Base-by-base conservation (phyloP, 2,797 vertebrate species). In the Poecilia gillii region DNA sequence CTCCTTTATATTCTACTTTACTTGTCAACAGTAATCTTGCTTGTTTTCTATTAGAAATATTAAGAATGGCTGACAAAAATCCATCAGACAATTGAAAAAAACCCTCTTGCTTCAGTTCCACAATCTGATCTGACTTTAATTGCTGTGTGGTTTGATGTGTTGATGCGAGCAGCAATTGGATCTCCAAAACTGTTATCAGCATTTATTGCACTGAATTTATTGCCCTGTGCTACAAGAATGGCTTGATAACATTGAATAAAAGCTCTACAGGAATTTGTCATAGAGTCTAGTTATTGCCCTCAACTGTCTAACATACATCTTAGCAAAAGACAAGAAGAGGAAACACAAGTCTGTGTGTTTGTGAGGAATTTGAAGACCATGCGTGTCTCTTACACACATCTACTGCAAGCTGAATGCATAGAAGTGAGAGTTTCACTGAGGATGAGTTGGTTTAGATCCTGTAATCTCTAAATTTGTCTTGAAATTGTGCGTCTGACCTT, bases 401-500 rank as follows among this genome's bases (percentile, higher is more conserved):
- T 31, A 14, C n/a, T 59, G 57, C 28, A 31, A 59, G 57, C 28
- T 59, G 28, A 16, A 59, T 31, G 28, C 16, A 59, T 31, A 31
- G 57, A 59, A 31, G 13, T 59, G 57, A 31, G 36, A 33, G 31
- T 75, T 46, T 47, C 16, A 31, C n/a, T 11, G 12, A 39, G 47
- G 1, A 66, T 25, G 0, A 72, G 68, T 25, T 57, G 0, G 1
- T 12, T 28, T 45, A 73, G 28, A 36, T n/a, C 25, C 20, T 13
- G 13, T 39, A 57, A 78, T 57, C 72, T 13, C 16, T 25, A 68
- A 36, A 59, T 62, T 51, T 8, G 28, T 57, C 6, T 77, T 83
- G 75, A 77, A 73, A 3, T 45, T 59, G 47, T 53, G 33, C 0
- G 1, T 31, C 36, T 81, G 1, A 6, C 82, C 77, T 91, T 90